Evolutionary conservation across 2,113 vertebrate genomes (phyloP).

Genomic region (Camelus dromedarius): DNA sequence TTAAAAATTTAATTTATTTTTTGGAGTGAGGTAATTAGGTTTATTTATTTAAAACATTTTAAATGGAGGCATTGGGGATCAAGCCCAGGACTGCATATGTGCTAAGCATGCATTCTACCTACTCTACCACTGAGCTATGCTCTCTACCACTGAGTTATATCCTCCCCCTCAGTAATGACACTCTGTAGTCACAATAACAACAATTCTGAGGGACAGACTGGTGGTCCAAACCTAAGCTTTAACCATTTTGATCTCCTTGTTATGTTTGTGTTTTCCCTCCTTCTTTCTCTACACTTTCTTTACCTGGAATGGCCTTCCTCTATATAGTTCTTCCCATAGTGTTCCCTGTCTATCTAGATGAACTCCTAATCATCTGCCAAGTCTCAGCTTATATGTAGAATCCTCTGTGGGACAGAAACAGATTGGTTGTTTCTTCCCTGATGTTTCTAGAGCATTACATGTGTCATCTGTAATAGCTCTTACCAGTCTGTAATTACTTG

Average conservation of each 20-base stretch:
- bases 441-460: background rate
- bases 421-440: background rate
- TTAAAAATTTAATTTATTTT: too few species aligned
- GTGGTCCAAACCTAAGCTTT: background rate
- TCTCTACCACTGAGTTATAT: too few species aligned
- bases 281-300: background rate
- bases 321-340: background rate
- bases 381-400: background rate
- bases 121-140: too few species aligned
- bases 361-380: background rate
- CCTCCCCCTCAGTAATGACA: too few species aligned
- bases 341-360: background rate
- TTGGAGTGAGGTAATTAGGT: too few species aligned
- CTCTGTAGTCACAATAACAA: background rate
- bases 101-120: too few species aligned
- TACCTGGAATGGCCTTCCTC: background rate
- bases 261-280: background rate
- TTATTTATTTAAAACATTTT: too few species aligned
- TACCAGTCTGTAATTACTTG: background rate
- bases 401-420: background rate
- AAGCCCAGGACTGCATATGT: too few species aligned
- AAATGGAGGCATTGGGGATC: too few species aligned
- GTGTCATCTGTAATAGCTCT: background rate
- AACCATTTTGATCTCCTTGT: background rate
- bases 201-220: background rate